phyloP scores from a whole-genome alignment of 2,113 vertebrate genomes.

The Pollachius pollachius region DNA sequence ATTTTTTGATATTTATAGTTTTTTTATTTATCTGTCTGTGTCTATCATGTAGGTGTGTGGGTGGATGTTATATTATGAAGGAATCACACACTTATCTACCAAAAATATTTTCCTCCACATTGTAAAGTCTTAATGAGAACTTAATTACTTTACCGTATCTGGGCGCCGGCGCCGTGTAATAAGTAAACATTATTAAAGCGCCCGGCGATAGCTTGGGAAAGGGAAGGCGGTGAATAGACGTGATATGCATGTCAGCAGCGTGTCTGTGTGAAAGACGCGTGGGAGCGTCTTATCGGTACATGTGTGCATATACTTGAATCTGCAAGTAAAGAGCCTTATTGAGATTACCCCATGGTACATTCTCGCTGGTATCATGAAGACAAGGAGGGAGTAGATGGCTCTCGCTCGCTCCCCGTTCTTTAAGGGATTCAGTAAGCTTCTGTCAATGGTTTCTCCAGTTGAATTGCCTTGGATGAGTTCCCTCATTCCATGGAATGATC shows the following conservation, averaged over 20 bases:
- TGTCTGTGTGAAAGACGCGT: slow-evolving; percentile 68
- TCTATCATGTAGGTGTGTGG: too few relatives aligned
- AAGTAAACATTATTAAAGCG: slow-evolving; percentile 20
- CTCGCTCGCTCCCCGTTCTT: slow-evolving; percentile 19
- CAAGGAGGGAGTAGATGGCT: slow-evolving; percentile 65
- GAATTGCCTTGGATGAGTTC: slow-evolving; percentile 73
- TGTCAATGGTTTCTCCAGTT: slow-evolving; percentile 68
- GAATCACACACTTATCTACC: too few relatives aligned
- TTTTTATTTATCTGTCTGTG: too few relatives aligned
- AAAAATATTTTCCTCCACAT: too few relatives aligned
- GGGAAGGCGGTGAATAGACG: slow-evolving; percentile 36
- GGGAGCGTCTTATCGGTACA: slow-evolving; percentile 75
- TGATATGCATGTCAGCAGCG: slow-evolving; percentile 52
- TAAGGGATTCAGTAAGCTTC: slow-evolving; percentile 70
- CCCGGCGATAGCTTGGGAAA: slow-evolving; percentile 39
- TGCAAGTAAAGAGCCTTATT: slow-evolving; percentile 73
- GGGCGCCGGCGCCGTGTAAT: slow-evolving; percentile 1
- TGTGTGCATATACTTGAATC: slow-evolving; percentile 67
- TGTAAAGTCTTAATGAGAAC: too few relatives aligned
- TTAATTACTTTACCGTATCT: too few relatives aligned
- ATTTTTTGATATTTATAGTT: too few relatives aligned
- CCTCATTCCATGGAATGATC: slow-evolving; percentile 78
- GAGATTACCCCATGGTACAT: slow-evolving; percentile 75
- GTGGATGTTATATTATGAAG: too few relatives aligned
- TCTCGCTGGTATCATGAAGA: slow-evolving; percentile 73